Conservation (phyloP, 2,888 invertebrate genomes). For the Geotrupes spiniger region DNA sequence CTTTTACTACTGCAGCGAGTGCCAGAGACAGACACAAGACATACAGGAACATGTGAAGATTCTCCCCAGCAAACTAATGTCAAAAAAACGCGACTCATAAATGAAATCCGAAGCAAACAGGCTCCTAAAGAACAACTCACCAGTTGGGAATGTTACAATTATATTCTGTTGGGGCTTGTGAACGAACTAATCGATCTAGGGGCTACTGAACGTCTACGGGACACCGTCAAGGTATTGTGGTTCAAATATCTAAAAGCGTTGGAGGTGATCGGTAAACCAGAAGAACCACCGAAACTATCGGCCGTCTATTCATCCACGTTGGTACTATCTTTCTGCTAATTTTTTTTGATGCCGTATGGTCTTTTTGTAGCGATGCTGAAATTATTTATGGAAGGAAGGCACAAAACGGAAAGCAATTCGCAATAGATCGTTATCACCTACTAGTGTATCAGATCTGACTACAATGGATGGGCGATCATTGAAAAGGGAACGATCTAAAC, state of each 20-base stretch:
- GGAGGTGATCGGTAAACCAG: conserved; percentile 53
- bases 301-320: conserved; percentile 51
- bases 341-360: background rate
- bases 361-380: conserved; percentile 52
- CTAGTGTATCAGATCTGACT: conserved; percentile 21
- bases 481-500: conserved; percentile 41
- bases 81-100: conserved; percentile 17
- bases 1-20: conserved; percentile 64
- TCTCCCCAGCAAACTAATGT: conserved; percentile 18
- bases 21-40: conserved; percentile 64
- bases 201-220: conserved; percentile 58
- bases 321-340: conserved; percentile 18
- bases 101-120: too few relatives aligned
- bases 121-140: conserved; percentile 54
- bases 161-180: conserved; percentile 64
- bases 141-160: conserved; percentile 78
- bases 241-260: conserved; percentile 56
- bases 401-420: conserved; percentile 18
- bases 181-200: conserved; percentile 68
- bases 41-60: conserved; percentile 49
- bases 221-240: conserved; percentile 61
- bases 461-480: conserved; percentile 37
- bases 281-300: conserved; percentile 54
- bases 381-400: conserved; percentile 48
- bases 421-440: conserved; percentile 32